Percentiles rank a stretch among this genome's conserved stretches.
These are phyloP conservation scores for Dolichotis patagonum DNA, from an alignment of 2,113 vertebrate genomes.

Conservation along the genomic window DNA sequence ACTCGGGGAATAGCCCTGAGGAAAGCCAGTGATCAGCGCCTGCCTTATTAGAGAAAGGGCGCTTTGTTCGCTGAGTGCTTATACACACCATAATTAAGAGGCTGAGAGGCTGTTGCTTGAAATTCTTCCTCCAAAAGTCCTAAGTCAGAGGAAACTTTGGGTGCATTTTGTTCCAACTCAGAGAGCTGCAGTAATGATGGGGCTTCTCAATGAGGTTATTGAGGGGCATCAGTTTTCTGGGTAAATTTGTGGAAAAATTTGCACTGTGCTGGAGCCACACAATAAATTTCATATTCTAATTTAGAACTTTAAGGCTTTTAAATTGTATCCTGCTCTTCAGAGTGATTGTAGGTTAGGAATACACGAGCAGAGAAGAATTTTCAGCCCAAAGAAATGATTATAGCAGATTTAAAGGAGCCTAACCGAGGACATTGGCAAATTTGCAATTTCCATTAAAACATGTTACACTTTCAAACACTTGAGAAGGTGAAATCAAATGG, in stretches of 20 bases:
- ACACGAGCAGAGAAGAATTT: neutral
- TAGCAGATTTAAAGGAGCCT: conserved; percentile 18
- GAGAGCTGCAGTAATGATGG: conserved; percentile 14
- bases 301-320: conserved; percentile 55
- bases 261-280: neutral
- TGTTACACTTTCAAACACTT: conserved; percentile 13
- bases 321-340: conserved; percentile 56
- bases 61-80: neutral
- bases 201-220: conserved; percentile 9
- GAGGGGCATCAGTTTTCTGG: conserved; percentile 53
- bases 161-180: conserved; percentile 41
- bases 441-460: conserved; percentile 56
- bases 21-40: neutral
- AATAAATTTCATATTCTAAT: conserved; percentile 47
- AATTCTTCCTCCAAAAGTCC: neutral
- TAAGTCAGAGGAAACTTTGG: neutral
- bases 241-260: conserved; percentile 61
- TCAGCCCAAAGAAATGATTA: conserved; percentile 51
- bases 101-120: neutral
- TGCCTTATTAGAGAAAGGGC: conserved; percentile 17
- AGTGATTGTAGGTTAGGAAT: conserved; percentile 62
- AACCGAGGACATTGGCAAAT: neutral
- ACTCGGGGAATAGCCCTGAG: neutral
- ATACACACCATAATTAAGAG: neutral
- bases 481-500: neutral